Evolutionary conservation across 2,888 invertebrate species (phyloP).

Genomic region (Catocala sponsa): DNA sequence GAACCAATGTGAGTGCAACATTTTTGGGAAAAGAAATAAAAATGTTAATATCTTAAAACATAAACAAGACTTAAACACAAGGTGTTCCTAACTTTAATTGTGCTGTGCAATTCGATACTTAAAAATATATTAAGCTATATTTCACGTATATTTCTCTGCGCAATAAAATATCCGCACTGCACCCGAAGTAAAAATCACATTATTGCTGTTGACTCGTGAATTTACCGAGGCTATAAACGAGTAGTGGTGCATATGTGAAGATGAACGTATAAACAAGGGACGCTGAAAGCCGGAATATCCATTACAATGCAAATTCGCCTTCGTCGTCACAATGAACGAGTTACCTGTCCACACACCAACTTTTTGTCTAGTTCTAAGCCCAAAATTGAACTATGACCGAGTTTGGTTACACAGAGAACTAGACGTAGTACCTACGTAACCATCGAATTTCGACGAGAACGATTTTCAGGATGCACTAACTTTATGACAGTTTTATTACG

Average conservation of each 20-base stretch:
- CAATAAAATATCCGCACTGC: constrained; percentile 38
- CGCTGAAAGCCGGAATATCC: constrained; percentile 69
- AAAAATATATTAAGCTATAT: no score
- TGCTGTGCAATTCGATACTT: no score
- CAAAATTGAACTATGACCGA: constrained; percentile 76
- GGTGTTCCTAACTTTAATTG: not conserved
- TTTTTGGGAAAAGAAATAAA: no score
- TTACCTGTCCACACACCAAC: constrained; percentile 73
- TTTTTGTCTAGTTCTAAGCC: constrained; percentile 74
- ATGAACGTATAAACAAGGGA: constrained; percentile 67
- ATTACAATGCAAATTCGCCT: constrained; percentile 84
- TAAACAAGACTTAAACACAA: no score
- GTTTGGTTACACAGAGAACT: constrained; percentile 59
- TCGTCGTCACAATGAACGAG: constrained; percentile 74
- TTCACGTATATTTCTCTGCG: not conserved
- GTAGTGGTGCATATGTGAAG: constrained; percentile 62
- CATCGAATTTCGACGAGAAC: constrained; percentile 36
- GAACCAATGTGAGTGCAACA: no score
- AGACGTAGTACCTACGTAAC: constrained; percentile 29
- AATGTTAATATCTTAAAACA: no score
- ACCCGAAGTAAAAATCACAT: constrained; percentile 43
- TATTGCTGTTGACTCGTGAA: constrained; percentile 54
- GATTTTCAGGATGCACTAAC: constrained; percentile 35
- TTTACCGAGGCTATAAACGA: constrained; percentile 61
- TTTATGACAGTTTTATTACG: constrained; percentile 42